phyloP scores from a whole-genome alignment of 2,113 vertebrate species.

The Nestor notabilis region DNA sequence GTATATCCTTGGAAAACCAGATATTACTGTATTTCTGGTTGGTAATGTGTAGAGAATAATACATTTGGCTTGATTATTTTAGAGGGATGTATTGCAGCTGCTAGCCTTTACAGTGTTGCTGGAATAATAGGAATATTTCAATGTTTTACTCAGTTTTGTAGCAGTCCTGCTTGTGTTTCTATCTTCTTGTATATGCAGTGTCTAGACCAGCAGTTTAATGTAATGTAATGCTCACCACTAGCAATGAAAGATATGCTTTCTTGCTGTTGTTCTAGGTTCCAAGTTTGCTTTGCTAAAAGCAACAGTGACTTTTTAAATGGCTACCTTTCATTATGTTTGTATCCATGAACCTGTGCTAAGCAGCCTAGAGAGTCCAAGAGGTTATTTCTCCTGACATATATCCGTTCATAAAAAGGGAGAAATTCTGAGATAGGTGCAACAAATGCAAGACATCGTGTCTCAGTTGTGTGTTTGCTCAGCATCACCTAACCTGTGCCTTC shows the following conservation, averaged over 20 bases:
- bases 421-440: background rate
- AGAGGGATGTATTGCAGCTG: background rate
- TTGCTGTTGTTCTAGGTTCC: background rate
- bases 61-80: background rate
- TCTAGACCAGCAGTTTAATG: background rate
- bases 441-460: background rate
- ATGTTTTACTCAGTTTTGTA: background rate
- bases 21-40: background rate
- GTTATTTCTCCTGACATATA: background rate
- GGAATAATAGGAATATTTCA: background rate
- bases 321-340: background rate
- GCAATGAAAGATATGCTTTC: background rate
- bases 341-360: background rate
- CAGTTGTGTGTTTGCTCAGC: background rate
- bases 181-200: background rate
- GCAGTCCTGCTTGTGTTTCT: background rate
- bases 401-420: background rate
- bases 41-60: background rate
- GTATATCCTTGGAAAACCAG: background rate
- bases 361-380: background rate
- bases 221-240: fast-evolving
- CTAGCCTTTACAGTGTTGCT: background rate
- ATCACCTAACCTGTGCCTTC: background rate
- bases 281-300: background rate
- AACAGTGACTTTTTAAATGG: background rate